Conservation (phyloP, 2,113 vertebrate species). For the Capricornis sumatraensis region DNA sequence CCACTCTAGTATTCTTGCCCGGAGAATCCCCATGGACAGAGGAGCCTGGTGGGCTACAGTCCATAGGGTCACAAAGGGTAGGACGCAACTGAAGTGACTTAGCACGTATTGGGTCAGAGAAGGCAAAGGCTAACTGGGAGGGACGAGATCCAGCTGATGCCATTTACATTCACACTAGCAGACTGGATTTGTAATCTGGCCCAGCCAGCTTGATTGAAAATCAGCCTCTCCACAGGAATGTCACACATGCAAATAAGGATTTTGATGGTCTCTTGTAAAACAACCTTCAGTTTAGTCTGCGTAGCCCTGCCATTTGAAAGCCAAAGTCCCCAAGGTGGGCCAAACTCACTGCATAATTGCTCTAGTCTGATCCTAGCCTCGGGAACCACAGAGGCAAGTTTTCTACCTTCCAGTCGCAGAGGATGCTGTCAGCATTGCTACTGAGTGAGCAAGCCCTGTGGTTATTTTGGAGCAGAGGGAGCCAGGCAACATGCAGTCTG, state of each 20-base stretch:
- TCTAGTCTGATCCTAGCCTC: constrained; percentile 8
- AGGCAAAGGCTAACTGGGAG: neutral
- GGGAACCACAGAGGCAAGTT: constrained; percentile 6
- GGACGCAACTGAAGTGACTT: neutral
- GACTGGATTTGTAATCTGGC: constrained; percentile 18
- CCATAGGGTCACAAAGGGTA: neutral
- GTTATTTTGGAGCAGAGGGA: neutral
- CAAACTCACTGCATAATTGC: constrained; percentile 42
- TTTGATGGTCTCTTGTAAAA: constrained; percentile 67
- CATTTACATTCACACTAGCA: neutral
- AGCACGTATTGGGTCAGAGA: neutral
- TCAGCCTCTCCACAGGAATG: constrained; percentile 67
- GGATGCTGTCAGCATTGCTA: neutral
- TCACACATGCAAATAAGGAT: constrained; percentile 73
- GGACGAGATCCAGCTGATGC: neutral
- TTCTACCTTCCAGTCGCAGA: neutral
- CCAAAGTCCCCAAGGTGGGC: constrained; percentile 36
- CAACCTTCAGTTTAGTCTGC: constrained; percentile 70
- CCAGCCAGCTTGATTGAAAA: constrained; percentile 31
- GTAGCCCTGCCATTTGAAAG: constrained; percentile 21
- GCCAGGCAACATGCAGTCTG: neutral
- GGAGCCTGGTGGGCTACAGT: neutral
- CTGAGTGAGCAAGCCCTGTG: neutral
- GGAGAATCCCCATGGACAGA: neutral
- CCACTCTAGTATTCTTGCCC: neutral